Base-by-base conservation (phyloP, 2,888 invertebrate species). In the Dichetophora obliterata region DNA sequence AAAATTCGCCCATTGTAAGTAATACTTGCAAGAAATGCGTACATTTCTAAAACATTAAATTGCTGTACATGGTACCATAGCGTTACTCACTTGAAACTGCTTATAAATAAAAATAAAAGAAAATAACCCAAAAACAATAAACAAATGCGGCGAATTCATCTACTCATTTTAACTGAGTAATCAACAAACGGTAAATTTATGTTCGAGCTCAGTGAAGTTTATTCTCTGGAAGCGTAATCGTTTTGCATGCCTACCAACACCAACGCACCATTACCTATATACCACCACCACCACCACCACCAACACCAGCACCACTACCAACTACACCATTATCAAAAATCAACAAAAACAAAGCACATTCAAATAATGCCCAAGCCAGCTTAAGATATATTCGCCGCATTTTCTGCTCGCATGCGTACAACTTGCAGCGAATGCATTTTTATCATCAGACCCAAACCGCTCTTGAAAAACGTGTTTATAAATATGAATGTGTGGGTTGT, bases 181-280 rank as follows among this genome's bases (percentile, higher is more conserved):
- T 61, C 48, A 34, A 57, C 37, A 48, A 73, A 73, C 73, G 63
- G 73, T 73, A 63, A 61, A 73, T 63, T 73, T n/a, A 73, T n/a
- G 73, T 61, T 24, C 22, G 61, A 54, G 19, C 54, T 57, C 54
- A 22, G 19, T 14, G 22, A 3, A 5, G 11, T 71, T 34, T 37
- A 37, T 71, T 72, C 61, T 52, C n/a, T 37, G 59, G 31, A 50
- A 73, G 61, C 43, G 43, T 6, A 43, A 43, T 11, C 14, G 11
- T 43, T 43, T 43, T 43, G 11, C 43, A 43, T 43, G 43, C 43
- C 43, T 43, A 43, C 43, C 43, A 43, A 43, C 43, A 43, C 43
- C 43, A 24, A n/a, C 27, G 27, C 14, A 27, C 5, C 50, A 50
- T 50, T 73, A 50, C 22, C 48, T 5, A 5, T n/a, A 63, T 2